These are phyloP conservation scores for Heliothis peltigera DNA, from an alignment of 2,888 invertebrate species.

Conservation along the genomic window DNA sequence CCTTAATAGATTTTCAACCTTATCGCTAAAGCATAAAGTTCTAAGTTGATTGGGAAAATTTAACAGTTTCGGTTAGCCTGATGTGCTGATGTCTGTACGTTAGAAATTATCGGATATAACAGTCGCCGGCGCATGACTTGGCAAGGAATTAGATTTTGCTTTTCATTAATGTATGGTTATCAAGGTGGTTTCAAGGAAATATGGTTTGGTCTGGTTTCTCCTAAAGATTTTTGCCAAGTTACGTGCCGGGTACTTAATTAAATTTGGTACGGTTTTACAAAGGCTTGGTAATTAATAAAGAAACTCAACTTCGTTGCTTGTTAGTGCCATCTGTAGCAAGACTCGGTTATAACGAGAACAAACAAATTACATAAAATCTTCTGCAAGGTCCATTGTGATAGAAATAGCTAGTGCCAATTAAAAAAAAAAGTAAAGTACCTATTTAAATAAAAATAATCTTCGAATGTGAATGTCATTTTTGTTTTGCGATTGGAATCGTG, in stretches of 20 bases:
- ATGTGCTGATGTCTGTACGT: too few species aligned
- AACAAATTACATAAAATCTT: slow-evolving; percentile 56
- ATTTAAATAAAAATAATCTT: slow-evolving; percentile 54
- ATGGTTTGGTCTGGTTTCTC: too few species aligned
- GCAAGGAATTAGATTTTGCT: too few species aligned
- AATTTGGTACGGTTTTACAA: slow-evolving; percentile 27
- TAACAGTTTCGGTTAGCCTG: too few species aligned
- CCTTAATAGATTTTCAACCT: too few species aligned
- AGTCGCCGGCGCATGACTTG: too few species aligned
- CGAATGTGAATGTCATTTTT: slow-evolving; percentile 40
- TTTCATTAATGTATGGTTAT: too few species aligned
- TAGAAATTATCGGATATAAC: too few species aligned
- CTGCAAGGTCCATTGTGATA: slow-evolving; percentile 85
- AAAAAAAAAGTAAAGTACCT: slow-evolving; percentile 46
- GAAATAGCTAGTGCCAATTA: slow-evolving; percentile 86
- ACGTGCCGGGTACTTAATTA: slow-evolving; percentile 10
- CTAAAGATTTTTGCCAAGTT: too few species aligned
- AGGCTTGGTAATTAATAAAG: slow-evolving; percentile 24
- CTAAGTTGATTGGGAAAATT: too few species aligned
- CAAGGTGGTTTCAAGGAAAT: too few species aligned
- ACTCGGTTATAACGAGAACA: slow-evolving; percentile 49
- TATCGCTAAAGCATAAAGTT: too few species aligned
- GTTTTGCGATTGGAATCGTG: slow-evolving; percentile 50
- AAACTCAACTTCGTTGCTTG: slow-evolving; percentile 38
- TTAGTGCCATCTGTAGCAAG: slow-evolving; percentile 56